Percentiles rank a stretch among this genome's conserved stretches.
Conservation (phyloP, 2,888 invertebrate genomes). For the Craniophora ligustri region DNA sequence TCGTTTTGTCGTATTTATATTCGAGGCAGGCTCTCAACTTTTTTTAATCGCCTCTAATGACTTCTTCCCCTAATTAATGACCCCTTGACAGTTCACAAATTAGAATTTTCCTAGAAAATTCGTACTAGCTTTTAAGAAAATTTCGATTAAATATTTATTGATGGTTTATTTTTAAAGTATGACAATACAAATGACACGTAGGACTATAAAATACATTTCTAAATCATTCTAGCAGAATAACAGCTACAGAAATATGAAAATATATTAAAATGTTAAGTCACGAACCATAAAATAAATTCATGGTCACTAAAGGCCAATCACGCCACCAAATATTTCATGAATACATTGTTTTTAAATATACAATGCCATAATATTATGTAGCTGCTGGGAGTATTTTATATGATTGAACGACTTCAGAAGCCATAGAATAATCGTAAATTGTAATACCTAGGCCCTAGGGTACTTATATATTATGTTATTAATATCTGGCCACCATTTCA, state of each 20-base stretch:
- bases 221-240: too few relatives aligned
- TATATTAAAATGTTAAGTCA: constrained; percentile 3
- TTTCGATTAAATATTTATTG: constrained; percentile 28
- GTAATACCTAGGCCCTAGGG: too few relatives aligned
- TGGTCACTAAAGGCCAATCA: constrained; percentile 39
- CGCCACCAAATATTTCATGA: constrained; percentile 14
- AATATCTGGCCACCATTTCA: too few relatives aligned
- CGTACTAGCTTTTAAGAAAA: constrained; percentile 57
- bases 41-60: constrained; percentile 83
- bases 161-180: constrained; percentile 12
- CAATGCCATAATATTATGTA: neutral
- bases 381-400: neutral
- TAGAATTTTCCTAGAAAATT: constrained; percentile 69
- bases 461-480: too few relatives aligned
- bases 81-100: constrained; percentile 74
- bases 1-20: constrained; percentile 72
- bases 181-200: too few relatives aligned
- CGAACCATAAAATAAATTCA: constrained; percentile 23
- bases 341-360: neutral
- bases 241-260: neutral
- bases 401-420: neutral
- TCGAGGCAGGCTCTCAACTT: constrained; percentile 68
- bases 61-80: constrained; percentile 82
- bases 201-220: too few relatives aligned
- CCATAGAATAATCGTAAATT: too few relatives aligned